Base-by-base conservation (phyloP, 2,113 vertebrate species). In the Mastomys coucha region DNA sequence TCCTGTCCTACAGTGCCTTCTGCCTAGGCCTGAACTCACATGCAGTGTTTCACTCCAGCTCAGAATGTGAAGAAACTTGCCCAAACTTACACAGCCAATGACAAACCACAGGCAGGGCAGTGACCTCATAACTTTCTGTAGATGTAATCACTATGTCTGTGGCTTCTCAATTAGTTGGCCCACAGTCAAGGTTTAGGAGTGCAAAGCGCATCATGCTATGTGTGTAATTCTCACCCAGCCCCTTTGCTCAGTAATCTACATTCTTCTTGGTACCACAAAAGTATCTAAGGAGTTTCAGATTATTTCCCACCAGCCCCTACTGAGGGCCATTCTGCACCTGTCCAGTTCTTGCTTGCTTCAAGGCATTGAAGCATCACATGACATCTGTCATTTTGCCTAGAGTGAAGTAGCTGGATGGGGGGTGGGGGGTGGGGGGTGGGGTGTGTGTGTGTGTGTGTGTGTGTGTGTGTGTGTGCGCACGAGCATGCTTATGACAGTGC, bases 31-130 rank as follows among this genome's bases (percentile, higher is more conserved):
- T 22, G 80, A 93, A 76, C 70, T 95, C 88, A 77, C 42, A 53
- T 24, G 75, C 24, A 26, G 28, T 31, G 75, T 84, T 77, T 89
- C 70, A 88, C 28, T 56, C 67, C 17, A 26, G 39, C 63, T 31
- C 45, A 73, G 67, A 95, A 95, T 11, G 58, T 69, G 26, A 91
- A 97, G 87, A 96, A 96, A 89, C 73, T 94, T 69, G 45, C 77
- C 73, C 91, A 86, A 89, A 75, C 67, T 93, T 81, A 95, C 91
- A 78, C 1, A 85, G 73, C 53, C 58, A 60, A 65, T 73, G 84
- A 87, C 82, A 91, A 90, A 89, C 85, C 91, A 89, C 14, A 90
- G 58, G 58, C 17, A 81, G 36, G 73, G 39, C 58, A 72, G 65
- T 86, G 65, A 82, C 24, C 72, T 97, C 69, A 86, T 60, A 73